Evolutionary conservation across 2,888 invertebrate species (phyloP).

Genomic region (Cryptocephalus primarius): DNA sequence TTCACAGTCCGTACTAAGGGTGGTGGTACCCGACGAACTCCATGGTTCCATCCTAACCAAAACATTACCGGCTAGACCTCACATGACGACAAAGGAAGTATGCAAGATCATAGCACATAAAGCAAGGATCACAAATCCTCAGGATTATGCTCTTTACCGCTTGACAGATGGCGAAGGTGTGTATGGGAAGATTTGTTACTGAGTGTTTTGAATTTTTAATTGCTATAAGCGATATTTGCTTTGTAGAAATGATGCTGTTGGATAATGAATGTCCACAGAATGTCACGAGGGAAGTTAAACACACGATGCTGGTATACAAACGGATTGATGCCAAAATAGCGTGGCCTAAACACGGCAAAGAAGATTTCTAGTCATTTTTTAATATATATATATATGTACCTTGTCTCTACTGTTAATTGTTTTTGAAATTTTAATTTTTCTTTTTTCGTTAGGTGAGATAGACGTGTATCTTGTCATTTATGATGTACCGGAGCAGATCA

Average conservation of each 20-base stretch:
- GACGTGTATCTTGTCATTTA: conserved; percentile 15
- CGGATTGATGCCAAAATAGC: conserved; percentile 94
- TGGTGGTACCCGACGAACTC: conserved; percentile 89
- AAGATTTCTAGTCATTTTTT: conserved; percentile 23
- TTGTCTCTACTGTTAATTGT: conserved; percentile 6
- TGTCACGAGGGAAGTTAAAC: conserved; percentile 67
- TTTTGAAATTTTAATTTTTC: too few relatives aligned
- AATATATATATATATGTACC: conserved; percentile 6
- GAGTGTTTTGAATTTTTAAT: neutral
- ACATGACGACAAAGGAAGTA: conserved; percentile 85
- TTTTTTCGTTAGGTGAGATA: neutral
- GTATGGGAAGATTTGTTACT: conserved; percentile 4
- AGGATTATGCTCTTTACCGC: conserved; percentile 88
- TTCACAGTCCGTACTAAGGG: conserved; percentile 63
- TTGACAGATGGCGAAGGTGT: conserved; percentile 82
- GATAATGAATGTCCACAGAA: conserved; percentile 88
- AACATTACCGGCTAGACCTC: conserved; percentile 85
- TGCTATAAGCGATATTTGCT: conserved; percentile 3
- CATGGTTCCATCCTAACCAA: conserved; percentile 85
- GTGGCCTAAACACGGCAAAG: conserved; percentile 64
- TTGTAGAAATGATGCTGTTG: conserved; percentile 76
- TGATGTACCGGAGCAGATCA: neutral
- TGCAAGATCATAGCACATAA: conserved; percentile 93
- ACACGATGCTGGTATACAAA: conserved; percentile 90
- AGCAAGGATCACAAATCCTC: conserved; percentile 90